Evolutionary conservation across 2,113 vertebrate genomes (phyloP).

Genomic region (Pygoscelis antarcticus): DNA sequence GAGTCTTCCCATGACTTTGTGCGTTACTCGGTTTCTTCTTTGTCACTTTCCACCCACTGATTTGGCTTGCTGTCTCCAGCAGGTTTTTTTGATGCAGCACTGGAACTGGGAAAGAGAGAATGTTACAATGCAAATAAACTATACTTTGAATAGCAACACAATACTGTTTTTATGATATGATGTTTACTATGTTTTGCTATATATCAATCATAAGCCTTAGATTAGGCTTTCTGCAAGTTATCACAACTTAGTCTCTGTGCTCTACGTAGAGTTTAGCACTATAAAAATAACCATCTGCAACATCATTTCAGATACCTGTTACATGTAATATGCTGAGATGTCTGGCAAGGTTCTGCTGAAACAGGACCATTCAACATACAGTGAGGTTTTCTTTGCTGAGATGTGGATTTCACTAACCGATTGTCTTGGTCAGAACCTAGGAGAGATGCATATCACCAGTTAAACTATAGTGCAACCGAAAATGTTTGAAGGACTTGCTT

Average conservation of each 20-base stretch:
- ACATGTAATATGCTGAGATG: slow-evolving; percentile 68
- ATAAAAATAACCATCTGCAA: background rate
- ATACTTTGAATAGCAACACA: background rate
- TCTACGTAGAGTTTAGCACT: background rate
- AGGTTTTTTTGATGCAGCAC: slow-evolving; percentile 22
- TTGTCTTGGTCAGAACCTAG: slow-evolving; percentile 74
- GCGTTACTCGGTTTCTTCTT: slow-evolving; percentile 33
- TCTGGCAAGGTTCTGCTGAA: slow-evolving; percentile 79
- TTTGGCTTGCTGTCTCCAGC: slow-evolving; percentile 53
- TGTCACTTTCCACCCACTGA: slow-evolving; percentile 41
- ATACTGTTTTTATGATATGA: background rate
- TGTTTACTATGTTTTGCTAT: background rate
- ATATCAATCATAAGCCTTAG: background rate
- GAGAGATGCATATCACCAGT: background rate
- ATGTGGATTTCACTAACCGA: background rate
- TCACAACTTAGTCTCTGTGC: no score
- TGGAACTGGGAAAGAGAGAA: slow-evolving; percentile 19
- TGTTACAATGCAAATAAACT: background rate
- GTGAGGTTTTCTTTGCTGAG: slow-evolving; percentile 53
- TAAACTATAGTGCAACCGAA: background rate
- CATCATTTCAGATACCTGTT: slow-evolving; percentile 77
- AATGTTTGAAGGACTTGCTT: background rate
- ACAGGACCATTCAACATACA: slow-evolving; percentile 46
- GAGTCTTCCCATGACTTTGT: slow-evolving; percentile 38
- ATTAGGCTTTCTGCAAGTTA: background rate